Conservation (phyloP, 92 coral and sea anemone genomes). For the Siderastrea radians region DNA sequence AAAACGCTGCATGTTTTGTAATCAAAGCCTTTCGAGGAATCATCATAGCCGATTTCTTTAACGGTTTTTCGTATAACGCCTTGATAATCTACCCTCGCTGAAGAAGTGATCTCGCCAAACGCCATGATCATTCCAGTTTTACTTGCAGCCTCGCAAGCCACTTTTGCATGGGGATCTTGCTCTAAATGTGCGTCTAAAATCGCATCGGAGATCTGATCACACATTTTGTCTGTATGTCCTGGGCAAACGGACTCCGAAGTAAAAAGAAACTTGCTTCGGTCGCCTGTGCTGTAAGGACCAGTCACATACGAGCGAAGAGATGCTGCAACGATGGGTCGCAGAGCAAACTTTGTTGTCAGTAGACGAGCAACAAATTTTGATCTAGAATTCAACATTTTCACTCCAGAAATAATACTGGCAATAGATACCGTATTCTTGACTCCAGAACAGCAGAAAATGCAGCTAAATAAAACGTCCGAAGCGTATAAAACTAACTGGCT, state of each 20-base stretch:
- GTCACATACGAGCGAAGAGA: conserved; percentile 45
- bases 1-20: conserved; percentile 91
- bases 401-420: not conserved
- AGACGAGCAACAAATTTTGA: not conserved
- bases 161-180: conserved; percentile 86
- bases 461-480: too few species aligned
- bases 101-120: conserved; percentile 89
- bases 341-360: not conserved
- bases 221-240: conserved; percentile 93
- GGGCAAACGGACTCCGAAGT: conserved; percentile 91
- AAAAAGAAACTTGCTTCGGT: conserved; percentile 81
- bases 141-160: conserved; percentile 87
- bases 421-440: not conserved
- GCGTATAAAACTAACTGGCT: not conserved
- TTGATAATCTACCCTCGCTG: conserved; percentile 85
- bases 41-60: conserved; percentile 85
- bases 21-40: conserved; percentile 92
- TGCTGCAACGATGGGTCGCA: not conserved
- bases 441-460: not conserved
- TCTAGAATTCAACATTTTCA: conserved; percentile 15
- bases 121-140: conserved; percentile 89
- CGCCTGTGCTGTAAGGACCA: conserved; percentile 73
- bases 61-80: conserved; percentile 85
- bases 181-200: conserved; percentile 89
- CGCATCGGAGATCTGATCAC: conserved; percentile 95